Conservation (phyloP, 2,113 vertebrate genomes). For the Polypterus bichir region DNA sequence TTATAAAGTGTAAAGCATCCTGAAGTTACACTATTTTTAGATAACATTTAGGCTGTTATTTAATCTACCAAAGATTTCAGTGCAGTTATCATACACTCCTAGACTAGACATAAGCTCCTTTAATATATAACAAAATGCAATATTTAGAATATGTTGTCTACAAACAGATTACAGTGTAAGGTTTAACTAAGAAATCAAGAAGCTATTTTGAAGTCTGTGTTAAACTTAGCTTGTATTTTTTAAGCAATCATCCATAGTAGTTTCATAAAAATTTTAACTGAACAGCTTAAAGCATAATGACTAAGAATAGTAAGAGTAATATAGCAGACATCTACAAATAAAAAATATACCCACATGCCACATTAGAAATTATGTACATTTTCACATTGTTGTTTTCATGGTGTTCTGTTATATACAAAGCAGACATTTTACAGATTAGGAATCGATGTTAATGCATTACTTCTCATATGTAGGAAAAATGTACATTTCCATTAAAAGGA, state of each 20-base stretch:
- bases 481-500: constrained; percentile 47
- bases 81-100: too few species aligned
- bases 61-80: too few species aligned
- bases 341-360: neutral
- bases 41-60: too few species aligned
- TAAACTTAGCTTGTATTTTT: too few species aligned
- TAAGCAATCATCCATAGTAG: neutral
- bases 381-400: neutral
- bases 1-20: too few species aligned
- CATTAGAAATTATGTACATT: neutral
- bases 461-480: constrained; percentile 38
- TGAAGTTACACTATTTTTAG: too few species aligned
- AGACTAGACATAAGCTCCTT: too few species aligned
- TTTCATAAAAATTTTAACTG: neutral
- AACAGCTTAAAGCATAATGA: neutral
- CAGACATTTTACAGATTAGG: constrained; percentile 33
- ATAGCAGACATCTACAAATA: neutral
- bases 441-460: constrained; percentile 32
- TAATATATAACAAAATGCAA: too few species aligned
- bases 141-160: too few species aligned
- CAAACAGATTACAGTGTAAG: too few species aligned
- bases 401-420: constrained; percentile 6
- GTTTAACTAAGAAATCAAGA: too few species aligned
- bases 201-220: too few species aligned
- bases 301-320: neutral